Base-by-base conservation (phyloP, 2,888 invertebrate genomes). In the Suillia variegata region DNA sequence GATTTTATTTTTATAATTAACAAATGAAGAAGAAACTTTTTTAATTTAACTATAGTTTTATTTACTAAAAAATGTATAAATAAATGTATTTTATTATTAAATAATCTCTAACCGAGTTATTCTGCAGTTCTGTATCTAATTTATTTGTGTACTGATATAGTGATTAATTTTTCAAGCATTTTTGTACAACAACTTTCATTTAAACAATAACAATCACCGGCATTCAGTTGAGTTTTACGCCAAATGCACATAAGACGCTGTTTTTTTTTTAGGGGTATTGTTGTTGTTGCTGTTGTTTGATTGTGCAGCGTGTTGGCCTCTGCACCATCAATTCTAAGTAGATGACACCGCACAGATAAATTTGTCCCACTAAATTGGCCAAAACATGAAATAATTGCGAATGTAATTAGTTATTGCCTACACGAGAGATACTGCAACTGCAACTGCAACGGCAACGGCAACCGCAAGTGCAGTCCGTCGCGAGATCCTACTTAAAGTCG, bases 361-460 rank as follows among this genome's bases (percentile, higher is more conserved):
- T 81, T 81, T 80, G 80, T 79, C 76, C 79, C 72, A 78, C 76
- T 80, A 81, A 81, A 81, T 81, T 81, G 80, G 77, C 80, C 80
- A 79, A 80, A 81, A 81, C 81, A 81, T 81, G 80, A 81, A 81
- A 81, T 81, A 81, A 81, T 81, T 81, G 80, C 81, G 78, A 81
- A 81, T 81, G 80, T 81, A 81, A 81, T 81, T 81, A 81, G 80
- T 80, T 80, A 79, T 80, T 78, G 80, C 78, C 79, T 74, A 70
- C 71, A 70, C 71, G 67, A 74, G 69, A 70, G 70, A 69, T 38
- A n/a, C 31, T 31, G 31, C 31, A 31, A 31, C 22, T 0, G 56
- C n/a, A 20, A 13, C n/a, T n/a, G 34, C 48, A 49, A n/a, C n/a
- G n/a, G n/a, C 17, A 49, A 12, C 5, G 31, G 31, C 31, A 31